Evolutionary conservation across 2,797 vertebrate genomes (phyloP).

Genomic region (Novumbra hubbsi): DNA sequence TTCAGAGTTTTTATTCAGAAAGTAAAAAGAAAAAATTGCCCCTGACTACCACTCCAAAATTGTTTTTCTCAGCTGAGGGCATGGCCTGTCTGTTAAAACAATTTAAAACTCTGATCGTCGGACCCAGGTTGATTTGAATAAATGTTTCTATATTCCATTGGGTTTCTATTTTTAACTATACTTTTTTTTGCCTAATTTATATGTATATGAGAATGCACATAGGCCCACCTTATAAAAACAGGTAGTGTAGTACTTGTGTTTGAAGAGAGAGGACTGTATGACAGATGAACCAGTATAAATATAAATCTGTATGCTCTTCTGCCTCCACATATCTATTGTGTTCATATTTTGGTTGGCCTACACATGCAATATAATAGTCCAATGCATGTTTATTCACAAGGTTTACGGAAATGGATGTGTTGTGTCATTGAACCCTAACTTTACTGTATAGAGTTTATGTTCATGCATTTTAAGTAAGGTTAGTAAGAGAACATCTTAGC

Average conservation of each 20-base stretch:
- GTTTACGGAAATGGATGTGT: conserved; percentile 40
- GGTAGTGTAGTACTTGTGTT: conserved; percentile 29
- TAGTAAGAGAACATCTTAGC: conserved; percentile 28
- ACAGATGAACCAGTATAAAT: conserved; percentile 27
- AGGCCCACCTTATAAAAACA: conserved; percentile 24
- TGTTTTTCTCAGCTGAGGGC: conserved; percentile 41
- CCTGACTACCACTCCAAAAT: conserved; percentile 41
- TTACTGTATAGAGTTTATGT: background rate
- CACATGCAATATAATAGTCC: background rate
- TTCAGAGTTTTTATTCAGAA: conserved; percentile 65
- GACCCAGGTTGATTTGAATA: conserved; percentile 39
- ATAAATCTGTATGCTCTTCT: background rate
- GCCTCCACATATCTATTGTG: background rate
- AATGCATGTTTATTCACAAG: conserved; percentile 10
- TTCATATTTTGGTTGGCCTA: background rate
- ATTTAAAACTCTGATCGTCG: conserved; percentile 32
- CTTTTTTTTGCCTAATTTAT: conserved; percentile 14
- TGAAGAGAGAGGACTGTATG: conserved; percentile 17
- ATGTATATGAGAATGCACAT: conserved; percentile 42
- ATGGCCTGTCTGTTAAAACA: conserved; percentile 54
- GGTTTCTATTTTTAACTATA: background rate
- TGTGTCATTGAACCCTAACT: conserved; percentile 5
- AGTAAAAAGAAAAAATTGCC: conserved; percentile 25
- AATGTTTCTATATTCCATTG: conserved; percentile 8
- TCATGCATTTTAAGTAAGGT: conserved; percentile 9